These are phyloP conservation scores for Crotalus tigris DNA, from an alignment of 2,113 vertebrate genomes.

Conservation along the genomic window DNA sequence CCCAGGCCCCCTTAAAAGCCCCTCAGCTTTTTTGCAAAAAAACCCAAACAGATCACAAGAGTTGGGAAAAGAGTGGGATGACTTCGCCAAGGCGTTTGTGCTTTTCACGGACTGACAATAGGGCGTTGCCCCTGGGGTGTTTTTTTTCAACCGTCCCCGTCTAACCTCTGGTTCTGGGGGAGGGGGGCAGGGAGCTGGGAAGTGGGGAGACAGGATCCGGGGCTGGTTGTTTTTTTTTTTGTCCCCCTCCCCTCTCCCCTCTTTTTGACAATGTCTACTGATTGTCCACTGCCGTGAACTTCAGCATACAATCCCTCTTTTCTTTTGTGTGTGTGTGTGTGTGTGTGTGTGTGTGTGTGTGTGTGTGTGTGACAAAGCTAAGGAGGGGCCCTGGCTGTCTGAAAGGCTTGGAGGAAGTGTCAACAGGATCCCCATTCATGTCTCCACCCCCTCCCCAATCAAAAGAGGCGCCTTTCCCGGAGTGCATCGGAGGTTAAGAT, in stretches of 20 bases:
- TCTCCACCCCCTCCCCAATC: neutral
- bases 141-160: no score
- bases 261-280: neutral
- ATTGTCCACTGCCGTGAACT: neutral
- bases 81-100: neutral
- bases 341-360: no score
- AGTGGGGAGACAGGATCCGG: neutral
- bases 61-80: neutral
- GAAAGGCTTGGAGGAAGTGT: neutral
- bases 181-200: neutral
- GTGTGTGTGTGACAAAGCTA: no score
- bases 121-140: neutral
- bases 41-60: neutral
- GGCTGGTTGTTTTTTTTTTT: neutral
- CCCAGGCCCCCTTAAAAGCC: neutral
- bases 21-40: neutral
- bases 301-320: constrained; percentile 14
- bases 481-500: neutral
- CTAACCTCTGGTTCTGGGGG: neutral
- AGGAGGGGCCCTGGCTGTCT: neutral
- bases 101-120: neutral
- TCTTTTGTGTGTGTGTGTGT: neutral
- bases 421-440: constrained; percentile 8
- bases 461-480: neutral
- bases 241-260: neutral